Percentiles rank a stretch among this genome's conserved stretches.
Evolutionary conservation across 2,797 vertebrate species (phyloP).

Genomic region (Spinus pinus): DNA sequence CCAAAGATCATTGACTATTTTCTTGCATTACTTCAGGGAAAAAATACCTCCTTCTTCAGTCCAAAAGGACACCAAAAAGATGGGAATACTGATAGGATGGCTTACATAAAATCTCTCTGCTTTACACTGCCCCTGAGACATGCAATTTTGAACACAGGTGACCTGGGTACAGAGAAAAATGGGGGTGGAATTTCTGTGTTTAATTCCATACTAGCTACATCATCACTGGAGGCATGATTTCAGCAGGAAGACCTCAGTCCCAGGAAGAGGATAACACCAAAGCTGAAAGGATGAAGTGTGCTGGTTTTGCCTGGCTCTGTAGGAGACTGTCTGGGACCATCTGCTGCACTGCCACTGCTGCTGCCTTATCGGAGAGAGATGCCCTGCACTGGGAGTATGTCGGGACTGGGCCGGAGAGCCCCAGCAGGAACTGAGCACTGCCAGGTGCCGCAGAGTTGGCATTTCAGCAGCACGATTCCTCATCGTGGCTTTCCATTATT

Average conservation of each 20-base stretch:
- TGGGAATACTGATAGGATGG: background rate
- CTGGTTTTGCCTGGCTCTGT: background rate
- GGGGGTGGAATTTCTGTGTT: background rate
- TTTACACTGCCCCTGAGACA: background rate
- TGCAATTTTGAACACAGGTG: background rate
- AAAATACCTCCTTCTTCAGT: background rate
- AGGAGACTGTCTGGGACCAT: background rate
- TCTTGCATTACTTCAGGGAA: background rate
- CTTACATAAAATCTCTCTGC: background rate
- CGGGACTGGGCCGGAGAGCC: too few species aligned
- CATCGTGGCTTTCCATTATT: background rate
- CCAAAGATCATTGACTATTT: slow-evolving; percentile 23
- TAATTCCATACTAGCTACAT: background rate
- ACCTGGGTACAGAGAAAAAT: background rate
- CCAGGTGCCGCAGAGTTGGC: background rate
- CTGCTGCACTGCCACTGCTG: background rate
- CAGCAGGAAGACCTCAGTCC: background rate
- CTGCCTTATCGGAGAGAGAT: background rate
- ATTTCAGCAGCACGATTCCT: background rate
- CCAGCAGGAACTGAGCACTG: accelerated
- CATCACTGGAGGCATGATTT: background rate
- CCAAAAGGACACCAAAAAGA: background rate
- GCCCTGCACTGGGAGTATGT: background rate
- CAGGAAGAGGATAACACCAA: background rate
- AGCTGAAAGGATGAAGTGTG: background rate